A percentile compares a stretch with the other conserved stretches of the same genome.
Evolutionary conservation across 2,113 vertebrate species (phyloP).

Genomic region (Sander lucioperca): DNA sequence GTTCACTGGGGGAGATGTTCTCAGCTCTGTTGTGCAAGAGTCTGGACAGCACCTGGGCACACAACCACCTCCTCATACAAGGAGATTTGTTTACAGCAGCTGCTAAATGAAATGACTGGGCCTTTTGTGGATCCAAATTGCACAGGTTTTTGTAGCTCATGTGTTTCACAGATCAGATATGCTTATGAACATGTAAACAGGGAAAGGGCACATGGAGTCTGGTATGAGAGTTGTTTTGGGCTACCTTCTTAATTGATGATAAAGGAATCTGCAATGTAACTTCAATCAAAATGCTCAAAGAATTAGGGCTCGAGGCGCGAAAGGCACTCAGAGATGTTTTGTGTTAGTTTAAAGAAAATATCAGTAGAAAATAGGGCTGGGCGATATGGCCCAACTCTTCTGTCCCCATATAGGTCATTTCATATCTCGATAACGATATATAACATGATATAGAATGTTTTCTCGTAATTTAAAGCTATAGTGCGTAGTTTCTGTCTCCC

Average conservation of each 20-base stretch:
- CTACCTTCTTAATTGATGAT: too few relatives aligned
- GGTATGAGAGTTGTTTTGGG: neutral
- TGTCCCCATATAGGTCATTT: too few relatives aligned
- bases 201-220: neutral
- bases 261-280: neutral
- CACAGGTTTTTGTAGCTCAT: neutral
- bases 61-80: neutral
- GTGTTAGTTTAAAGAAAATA: too few relatives aligned
- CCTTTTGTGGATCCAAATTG: neutral
- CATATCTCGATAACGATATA: too few relatives aligned
- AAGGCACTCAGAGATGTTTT: too few relatives aligned
- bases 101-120: neutral
- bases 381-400: too few relatives aligned
- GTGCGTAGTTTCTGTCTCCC: too few relatives aligned
- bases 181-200: neutral
- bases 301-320: too few relatives aligned
- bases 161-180: neutral
- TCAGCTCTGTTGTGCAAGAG: slow-evolving; percentile 43
- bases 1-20: slow-evolving; percentile 1
- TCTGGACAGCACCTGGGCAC: slow-evolving; percentile 20
- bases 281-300: neutral
- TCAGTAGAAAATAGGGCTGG: too few relatives aligned
- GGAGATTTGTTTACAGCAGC: neutral
- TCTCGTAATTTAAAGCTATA: too few relatives aligned
- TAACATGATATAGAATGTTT: too few relatives aligned